Conservation (phyloP, 2,113 vertebrate species). For the Lathamus discolor region DNA sequence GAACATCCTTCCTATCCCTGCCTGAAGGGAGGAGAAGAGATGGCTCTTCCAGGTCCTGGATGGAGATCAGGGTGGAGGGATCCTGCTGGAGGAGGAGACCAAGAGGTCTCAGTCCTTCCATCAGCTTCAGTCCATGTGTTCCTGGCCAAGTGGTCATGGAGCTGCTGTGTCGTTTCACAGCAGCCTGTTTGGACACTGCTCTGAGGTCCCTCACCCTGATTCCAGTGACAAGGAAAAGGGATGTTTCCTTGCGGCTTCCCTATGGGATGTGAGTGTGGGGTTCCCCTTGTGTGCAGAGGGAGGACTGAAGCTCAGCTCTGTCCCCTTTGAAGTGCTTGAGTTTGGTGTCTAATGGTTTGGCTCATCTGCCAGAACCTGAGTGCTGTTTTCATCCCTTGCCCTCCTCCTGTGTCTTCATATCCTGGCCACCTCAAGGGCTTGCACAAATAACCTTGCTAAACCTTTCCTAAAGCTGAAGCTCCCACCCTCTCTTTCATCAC, state of each 20-base stretch:
- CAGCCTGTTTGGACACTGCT: background rate
- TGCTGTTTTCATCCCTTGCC: background rate
- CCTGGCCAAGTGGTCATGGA: background rate
- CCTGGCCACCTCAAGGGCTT: background rate
- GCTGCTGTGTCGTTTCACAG: background rate
- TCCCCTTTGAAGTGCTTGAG: background rate
- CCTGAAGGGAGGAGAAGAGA: background rate
- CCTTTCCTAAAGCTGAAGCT: background rate
- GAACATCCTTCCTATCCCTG: background rate
- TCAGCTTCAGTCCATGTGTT: background rate
- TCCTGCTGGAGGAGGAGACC: background rate
- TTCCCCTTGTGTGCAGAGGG: background rate
- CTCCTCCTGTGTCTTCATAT: background rate
- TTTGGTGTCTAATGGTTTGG: background rate
- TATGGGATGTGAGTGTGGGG: accelerated
- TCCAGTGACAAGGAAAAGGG: background rate
- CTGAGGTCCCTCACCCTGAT: background rate
- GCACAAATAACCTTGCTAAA: background rate
- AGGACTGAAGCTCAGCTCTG: background rate
- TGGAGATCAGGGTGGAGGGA: background rate
- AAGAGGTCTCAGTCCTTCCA: background rate
- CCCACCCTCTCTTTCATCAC: conserved; percentile 26
- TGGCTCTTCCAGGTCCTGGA: background rate
- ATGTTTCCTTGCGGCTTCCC: background rate
- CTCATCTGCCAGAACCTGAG: background rate